Evolutionary conservation across 2,888 invertebrate genomes (phyloP).

Genomic region (Xanthorhoe designata): DNA sequence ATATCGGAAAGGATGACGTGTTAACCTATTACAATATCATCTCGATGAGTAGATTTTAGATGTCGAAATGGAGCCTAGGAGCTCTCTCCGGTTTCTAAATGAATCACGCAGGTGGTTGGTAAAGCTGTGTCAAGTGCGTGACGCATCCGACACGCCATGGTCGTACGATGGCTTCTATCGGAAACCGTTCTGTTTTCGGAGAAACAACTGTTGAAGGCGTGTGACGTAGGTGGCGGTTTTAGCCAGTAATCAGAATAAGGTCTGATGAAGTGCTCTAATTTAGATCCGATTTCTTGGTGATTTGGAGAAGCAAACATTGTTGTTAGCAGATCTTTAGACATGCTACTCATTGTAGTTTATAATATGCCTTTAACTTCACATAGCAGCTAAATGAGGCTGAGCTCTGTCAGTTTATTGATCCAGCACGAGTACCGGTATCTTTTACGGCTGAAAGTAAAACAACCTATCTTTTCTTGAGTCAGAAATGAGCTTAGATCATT

Average conservation of each 20-base stretch:
- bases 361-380: too few relatives aligned
- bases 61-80: conserved; percentile 14
- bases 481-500: neutral
- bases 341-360: neutral
- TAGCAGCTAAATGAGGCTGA: neutral
- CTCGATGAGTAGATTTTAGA: conserved; percentile 3
- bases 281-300: conserved; percentile 30
- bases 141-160: conserved; percentile 36
- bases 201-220: conserved; percentile 36
- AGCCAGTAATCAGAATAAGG: conserved; percentile 35
- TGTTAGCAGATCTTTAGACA: neutral
- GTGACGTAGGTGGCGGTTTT: conserved; percentile 40
- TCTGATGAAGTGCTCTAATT: conserved; percentile 33
- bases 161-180: conserved; percentile 37
- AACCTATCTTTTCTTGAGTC: neutral
- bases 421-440: neutral
- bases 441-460: neutral
- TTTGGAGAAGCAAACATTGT: conserved; percentile 10
- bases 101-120: conserved; percentile 39
- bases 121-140: conserved; percentile 41
- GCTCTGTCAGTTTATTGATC: neutral
- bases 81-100: conserved; percentile 28
- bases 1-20: too few relatives aligned
- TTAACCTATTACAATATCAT: conserved; percentile 1
- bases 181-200: conserved; percentile 37